Conservation (phyloP, 2,888 invertebrate species). For the Ectropis crepuscularia region DNA sequence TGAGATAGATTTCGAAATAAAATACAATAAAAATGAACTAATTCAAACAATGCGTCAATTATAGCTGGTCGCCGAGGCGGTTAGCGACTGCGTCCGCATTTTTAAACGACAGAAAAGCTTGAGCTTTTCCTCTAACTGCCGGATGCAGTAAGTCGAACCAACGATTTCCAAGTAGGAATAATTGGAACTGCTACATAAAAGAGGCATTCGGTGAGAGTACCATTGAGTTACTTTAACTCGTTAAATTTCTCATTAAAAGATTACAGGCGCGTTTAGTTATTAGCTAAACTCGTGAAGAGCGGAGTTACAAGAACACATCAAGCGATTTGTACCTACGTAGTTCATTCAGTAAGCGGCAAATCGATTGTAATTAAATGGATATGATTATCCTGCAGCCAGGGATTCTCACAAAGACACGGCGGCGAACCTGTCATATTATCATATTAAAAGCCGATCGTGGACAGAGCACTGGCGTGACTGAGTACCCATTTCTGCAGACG, state of each 20-base stretch:
- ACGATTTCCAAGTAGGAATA: constrained; percentile 50
- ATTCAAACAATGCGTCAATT: constrained; percentile 33
- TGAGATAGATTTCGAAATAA: constrained; percentile 15
- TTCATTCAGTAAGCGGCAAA: constrained; percentile 47
- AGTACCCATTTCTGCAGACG: constrained; percentile 50
- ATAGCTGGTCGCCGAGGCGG: constrained; percentile 17
- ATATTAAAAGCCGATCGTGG: constrained; percentile 58
- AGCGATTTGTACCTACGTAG: constrained; percentile 44
- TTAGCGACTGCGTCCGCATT: constrained; percentile 31
- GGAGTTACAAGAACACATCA: constrained; percentile 28
- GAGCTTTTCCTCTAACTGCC: constrained; percentile 60
- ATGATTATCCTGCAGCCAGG: constrained; percentile 48
- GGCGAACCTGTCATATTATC: constrained; percentile 61
- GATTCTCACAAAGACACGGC: constrained; percentile 57
- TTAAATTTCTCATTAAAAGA: constrained; percentile 54
- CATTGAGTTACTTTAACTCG: constrained; percentile 49
- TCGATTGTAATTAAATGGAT: constrained; percentile 53
- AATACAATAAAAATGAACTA: constrained; percentile 16
- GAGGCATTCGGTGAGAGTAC: constrained; percentile 46
- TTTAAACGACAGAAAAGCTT: constrained; percentile 50
- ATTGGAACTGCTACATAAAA: constrained; percentile 46
- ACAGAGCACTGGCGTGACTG: constrained; percentile 50
- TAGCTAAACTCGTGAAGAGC: constrained; percentile 46
- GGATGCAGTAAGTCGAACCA: constrained; percentile 53
- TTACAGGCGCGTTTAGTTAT: constrained; percentile 48